Conservation (phyloP, 2,113 vertebrate species). For the Silurus asotus region DNA sequence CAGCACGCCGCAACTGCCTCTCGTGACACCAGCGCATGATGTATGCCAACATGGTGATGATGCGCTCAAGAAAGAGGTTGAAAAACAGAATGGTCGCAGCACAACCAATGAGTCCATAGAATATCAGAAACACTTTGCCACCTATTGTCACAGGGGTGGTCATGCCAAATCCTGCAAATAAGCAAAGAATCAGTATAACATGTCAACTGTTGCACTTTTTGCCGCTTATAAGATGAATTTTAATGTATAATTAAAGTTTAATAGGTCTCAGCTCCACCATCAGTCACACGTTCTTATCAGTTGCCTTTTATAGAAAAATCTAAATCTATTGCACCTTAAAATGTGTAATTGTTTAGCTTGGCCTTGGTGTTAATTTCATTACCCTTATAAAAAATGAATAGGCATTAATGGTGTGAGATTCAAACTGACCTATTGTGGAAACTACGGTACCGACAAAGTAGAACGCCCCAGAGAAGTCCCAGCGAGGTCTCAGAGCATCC, state of each 20-base stretch:
- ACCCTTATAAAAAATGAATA: not conserved
- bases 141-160: slow-evolving; percentile 75
- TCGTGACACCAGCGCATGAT: slow-evolving; percentile 78
- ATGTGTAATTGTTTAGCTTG: not conserved
- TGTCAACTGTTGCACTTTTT: not conserved
- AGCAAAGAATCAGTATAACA: not conserved
- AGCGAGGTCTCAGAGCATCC: slow-evolving; percentile 73
- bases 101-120: slow-evolving; percentile 78
- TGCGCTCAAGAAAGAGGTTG: slow-evolving; percentile 79
- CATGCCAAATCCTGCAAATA: slow-evolving; percentile 75
- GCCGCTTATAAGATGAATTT: not conserved
- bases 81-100: slow-evolving; percentile 79
- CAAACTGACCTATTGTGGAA: slow-evolving; percentile 75
- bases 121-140: slow-evolving; percentile 78
- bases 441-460: slow-evolving; percentile 78
- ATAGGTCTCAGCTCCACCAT: not conserved
- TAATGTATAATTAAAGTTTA: not conserved
- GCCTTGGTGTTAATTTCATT: not conserved
- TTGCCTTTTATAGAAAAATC: not conserved
- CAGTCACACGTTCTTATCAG: not conserved
- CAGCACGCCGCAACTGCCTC: slow-evolving; percentile 64
- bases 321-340: not conserved
- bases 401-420: not conserved
- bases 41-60: slow-evolving; percentile 78
- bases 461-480: slow-evolving; percentile 79